Base-by-base conservation (phyloP, 2,888 invertebrate species). In the Caenorhabditis afra region DNA sequence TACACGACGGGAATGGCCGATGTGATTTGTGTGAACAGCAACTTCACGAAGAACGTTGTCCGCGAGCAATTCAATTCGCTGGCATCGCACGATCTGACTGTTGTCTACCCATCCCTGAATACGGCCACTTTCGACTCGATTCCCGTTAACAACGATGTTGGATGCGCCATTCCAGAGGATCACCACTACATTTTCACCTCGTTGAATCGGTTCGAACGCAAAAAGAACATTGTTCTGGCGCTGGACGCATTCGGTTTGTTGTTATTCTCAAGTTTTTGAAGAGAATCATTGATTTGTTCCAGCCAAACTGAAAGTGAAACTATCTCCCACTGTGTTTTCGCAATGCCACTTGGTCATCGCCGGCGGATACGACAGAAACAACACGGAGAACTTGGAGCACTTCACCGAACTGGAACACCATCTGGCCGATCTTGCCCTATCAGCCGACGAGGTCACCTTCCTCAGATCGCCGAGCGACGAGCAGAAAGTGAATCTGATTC, bases 181-280 rank as follows among this genome's bases (percentile, higher is more conserved):
- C 90, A 89, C 4, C 58, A 53, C 16, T 87, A 85, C 44, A 91
- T 95, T 44, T 95, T 97, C 90, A 92, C 99, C 11, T 99, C 98
- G 0, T 94, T 99, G 82, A 99, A 99, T 92, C 94, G 99, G 79
- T 99, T 95, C 91, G 99, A 99, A 90, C 93, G 96, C 8, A 99
- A 99, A 90, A 99, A 99, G 91, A 95, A 96, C 91, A 92, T 99
- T n/a, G 92, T 93, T 44, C 91, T 99, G 53, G 97, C 97, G 0
- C 91, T 99, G 53, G 91, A 94, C 87, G 94, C 96, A 4, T 92
- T 99, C 85, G 93, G 94, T 87, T 91, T 93, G 87, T 84, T 52
- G 2, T 65, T 57, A 37, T n/a, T n/a, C 10, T 3, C 23, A 18
- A 20, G 18, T 8, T 49, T 49, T 8, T 18, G 37, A 5, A 37